These are phyloP conservation scores for Hemicordylus capensis DNA, from an alignment of 2,113 vertebrate genomes.

Conservation along the genomic window DNA sequence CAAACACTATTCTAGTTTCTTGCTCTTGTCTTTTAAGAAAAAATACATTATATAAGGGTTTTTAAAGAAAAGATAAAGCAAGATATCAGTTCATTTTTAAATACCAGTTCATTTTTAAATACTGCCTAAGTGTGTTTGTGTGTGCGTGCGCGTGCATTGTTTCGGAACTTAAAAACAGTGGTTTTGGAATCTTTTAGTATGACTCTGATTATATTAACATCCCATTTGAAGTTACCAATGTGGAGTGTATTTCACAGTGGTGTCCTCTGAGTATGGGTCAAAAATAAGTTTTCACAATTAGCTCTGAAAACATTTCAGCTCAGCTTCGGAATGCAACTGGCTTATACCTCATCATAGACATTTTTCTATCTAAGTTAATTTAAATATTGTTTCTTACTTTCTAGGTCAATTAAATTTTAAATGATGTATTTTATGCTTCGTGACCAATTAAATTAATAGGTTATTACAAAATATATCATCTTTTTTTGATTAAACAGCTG, in stretches of 20 bases:
- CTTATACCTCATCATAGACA: constrained; percentile 88
- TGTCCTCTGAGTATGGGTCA: constrained; percentile 67
- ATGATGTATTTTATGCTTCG: constrained; percentile 97
- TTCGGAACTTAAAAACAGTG: constrained; percentile 65
- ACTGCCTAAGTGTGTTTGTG: constrained; percentile 40
- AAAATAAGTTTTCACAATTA: constrained; percentile 79
- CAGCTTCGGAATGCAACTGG: constrained; percentile 77
- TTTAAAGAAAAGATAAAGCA: background rate
- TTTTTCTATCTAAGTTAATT: constrained; percentile 88
- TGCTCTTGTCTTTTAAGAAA: constrained; percentile 62
- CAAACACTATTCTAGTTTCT: constrained; percentile 78
- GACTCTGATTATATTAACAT: constrained; percentile 51
- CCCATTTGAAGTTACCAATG: constrained; percentile 62
- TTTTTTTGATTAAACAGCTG: constrained; percentile 98
- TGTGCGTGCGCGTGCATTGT: constrained; percentile 30
- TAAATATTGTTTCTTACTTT: constrained; percentile 96
- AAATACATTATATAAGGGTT: constrained; percentile 52
- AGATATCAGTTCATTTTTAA: constrained; percentile 54
- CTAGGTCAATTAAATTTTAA: constrained; percentile 99
- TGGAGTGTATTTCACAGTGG: constrained; percentile 52
- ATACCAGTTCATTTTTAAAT: constrained; percentile 48
- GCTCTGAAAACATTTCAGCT: constrained; percentile 75
- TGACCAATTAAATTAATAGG: constrained; percentile 99
- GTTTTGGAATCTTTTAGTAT: constrained; percentile 51
- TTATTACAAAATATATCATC: constrained; percentile 91